Conservation (phyloP, 2,888 invertebrate genomes). For the Cerastis leucographa region DNA sequence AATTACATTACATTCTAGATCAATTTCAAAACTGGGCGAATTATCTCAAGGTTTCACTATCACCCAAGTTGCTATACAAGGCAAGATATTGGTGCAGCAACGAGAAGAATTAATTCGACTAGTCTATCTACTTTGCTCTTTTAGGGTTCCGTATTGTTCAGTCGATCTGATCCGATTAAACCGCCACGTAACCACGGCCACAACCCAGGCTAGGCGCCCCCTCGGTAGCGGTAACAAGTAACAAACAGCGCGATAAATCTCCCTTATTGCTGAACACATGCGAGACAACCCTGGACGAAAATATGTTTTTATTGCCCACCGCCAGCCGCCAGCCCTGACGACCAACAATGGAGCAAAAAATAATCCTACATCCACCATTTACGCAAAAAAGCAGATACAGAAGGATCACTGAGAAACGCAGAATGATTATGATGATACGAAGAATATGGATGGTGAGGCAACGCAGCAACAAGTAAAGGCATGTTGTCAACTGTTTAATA, state of each 20-base stretch:
- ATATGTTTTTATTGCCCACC: constrained; percentile 75
- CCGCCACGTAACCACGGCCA: background rate
- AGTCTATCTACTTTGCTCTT: background rate
- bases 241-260: constrained; percentile 80
- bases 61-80: background rate
- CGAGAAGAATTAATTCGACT: background rate
- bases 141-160: constrained; percentile 2
- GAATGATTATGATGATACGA: background rate
- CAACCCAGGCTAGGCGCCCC: constrained; percentile 29
- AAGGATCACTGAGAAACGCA: constrained; percentile 22
- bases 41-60: background rate
- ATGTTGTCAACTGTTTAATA: too few species aligned
- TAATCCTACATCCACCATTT: constrained; percentile 52
- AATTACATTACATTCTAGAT: background rate
- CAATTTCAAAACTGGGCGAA: background rate
- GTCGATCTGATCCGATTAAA: constrained; percentile 26
- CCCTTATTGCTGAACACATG: constrained; percentile 73
- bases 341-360: constrained; percentile 57
- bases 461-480: background rate
- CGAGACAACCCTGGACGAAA: constrained; percentile 65
- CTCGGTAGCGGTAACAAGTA: constrained; percentile 58
- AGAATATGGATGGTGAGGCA: background rate
- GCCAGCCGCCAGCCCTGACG: constrained; percentile 56
- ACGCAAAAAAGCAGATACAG: constrained; percentile 11
- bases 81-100: background rate